phyloP scores from a whole-genome alignment of 2,113 vertebrate species.

The Albula glossodonta region DNA sequence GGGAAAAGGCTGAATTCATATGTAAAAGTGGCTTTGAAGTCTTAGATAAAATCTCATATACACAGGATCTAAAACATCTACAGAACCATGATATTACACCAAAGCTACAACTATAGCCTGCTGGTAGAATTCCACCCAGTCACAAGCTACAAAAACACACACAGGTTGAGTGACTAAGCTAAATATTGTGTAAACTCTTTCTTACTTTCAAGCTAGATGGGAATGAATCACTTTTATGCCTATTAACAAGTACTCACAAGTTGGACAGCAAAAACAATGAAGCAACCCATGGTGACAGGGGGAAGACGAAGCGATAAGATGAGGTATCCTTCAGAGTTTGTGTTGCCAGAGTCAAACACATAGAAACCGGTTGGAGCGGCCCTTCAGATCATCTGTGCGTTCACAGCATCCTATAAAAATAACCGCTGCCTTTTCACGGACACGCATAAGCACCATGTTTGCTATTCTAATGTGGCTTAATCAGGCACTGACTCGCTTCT shows the following conservation, averaged over 20 bases:
- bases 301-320: not conserved
- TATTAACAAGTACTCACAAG: not conserved
- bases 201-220: not conserved
- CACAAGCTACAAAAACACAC: not conserved
- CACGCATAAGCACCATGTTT: not conserved
- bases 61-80: not conserved
- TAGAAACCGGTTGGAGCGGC: not conserved
- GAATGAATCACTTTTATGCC: not conserved
- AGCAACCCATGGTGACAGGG: not conserved
- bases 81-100: not conserved
- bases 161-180: not conserved
- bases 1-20: no score
- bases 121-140: not conserved
- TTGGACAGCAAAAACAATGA: not conserved
- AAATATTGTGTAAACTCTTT: not conserved
- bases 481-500: not conserved
- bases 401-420: not conserved
- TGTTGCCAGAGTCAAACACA: slow-evolving; percentile 4
- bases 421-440: not conserved
- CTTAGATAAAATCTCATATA: not conserved
- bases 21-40: not conserved
- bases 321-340: not conserved
- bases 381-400: not conserved
- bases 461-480: not conserved
- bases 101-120: not conserved